Conservation (phyloP, 2,797 vertebrate genomes). For the Phataginus tetradactyla region DNA sequence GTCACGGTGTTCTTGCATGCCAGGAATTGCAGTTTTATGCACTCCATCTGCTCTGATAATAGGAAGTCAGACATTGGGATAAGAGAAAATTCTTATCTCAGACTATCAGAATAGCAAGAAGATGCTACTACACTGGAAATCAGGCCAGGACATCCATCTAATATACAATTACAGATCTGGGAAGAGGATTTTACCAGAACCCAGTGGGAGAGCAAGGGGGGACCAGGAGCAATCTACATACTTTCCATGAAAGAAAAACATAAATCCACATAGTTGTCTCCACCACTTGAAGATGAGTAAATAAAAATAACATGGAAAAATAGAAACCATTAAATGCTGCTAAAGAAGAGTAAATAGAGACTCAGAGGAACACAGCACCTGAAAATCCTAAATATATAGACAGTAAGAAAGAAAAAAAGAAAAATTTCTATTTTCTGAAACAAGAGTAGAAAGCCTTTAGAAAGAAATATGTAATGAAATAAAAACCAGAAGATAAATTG, state of each 20-base stretch:
- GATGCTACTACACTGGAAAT: neutral
- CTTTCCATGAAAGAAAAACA: neutral
- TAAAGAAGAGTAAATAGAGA: neutral
- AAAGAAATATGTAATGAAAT: neutral
- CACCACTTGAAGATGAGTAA: neutral
- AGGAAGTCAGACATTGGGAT: neutral
- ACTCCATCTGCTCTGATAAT: neutral
- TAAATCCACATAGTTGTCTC: neutral
- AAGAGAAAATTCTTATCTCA: neutral
- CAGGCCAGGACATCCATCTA: neutral
- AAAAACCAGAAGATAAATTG: neutral
- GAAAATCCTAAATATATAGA: neutral
- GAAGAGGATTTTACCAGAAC: constrained; percentile 4
- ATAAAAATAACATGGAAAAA: neutral
- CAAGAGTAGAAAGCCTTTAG: neutral
- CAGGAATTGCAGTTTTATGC: neutral
- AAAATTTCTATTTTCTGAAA: neutral
- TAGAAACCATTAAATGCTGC: neutral
- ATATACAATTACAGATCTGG: neutral
- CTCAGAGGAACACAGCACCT: neutral
- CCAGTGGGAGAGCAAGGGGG: neutral
- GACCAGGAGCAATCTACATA: neutral
- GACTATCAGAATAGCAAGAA: constrained; percentile 6
- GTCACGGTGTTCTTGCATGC: neutral
- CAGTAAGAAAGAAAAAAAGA: neutral